Percentiles rank a stretch among this genome's conserved stretches.
Evolutionary conservation across 1,140 invertebrate genomes (phyloP).

Genomic region (Eurosta solidaginis): DNA sequence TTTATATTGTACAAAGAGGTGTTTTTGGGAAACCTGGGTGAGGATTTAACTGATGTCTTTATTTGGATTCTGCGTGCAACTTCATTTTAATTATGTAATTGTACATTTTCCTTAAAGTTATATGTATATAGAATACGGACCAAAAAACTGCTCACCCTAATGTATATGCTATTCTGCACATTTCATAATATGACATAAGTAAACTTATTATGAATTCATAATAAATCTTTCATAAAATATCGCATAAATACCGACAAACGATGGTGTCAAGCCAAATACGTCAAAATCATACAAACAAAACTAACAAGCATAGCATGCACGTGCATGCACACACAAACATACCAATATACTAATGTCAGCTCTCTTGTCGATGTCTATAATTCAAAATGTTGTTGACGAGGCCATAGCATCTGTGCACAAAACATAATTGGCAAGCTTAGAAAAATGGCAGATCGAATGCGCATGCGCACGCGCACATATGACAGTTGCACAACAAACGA

Average conservation of each 20-base stretch:
- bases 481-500: not conserved
- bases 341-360: not conserved
- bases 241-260: not conserved
- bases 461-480: not conserved
- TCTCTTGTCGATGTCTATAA: not conserved
- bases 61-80: too few species aligned
- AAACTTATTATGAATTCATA: not conserved
- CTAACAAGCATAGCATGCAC: not conserved
- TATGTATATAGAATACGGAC: too few species aligned
- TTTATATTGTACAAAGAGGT: too few species aligned
- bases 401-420: not conserved
- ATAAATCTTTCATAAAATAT: conserved; percentile 18
- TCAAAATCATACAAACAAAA: not conserved
- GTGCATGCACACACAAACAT: not conserved
- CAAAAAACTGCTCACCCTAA: too few species aligned
- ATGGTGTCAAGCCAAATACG: not conserved
- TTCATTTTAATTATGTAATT: too few species aligned
- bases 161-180: too few species aligned
- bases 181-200: too few species aligned
- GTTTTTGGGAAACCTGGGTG: too few species aligned
- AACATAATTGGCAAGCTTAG: not conserved
- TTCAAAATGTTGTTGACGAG: not conserved
- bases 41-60: too few species aligned
- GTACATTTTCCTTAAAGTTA: too few species aligned
- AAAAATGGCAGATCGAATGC: not conserved